A percentile compares a stretch with the other conserved stretches of the same genome.
Conservation (phyloP, 37 sponge, comb jelly and placozoan species). For the Halisarca cf. caerulea region DNA sequence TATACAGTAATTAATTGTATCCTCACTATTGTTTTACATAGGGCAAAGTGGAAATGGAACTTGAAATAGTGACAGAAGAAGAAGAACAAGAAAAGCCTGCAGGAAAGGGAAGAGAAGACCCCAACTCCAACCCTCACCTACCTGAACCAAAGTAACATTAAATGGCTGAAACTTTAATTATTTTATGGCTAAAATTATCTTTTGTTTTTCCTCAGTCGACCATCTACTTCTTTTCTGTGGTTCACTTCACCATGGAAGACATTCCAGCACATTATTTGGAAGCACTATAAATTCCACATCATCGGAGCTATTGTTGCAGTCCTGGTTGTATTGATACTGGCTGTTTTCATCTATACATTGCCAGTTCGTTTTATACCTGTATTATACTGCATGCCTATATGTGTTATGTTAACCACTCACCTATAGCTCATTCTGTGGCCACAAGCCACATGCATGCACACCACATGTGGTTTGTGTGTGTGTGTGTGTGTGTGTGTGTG, state of each 20-base stretch:
- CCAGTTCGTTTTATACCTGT: conserved; percentile 44
- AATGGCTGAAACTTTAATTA: neutral
- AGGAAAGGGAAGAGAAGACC: conserved; percentile 86
- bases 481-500: too few relatives aligned
- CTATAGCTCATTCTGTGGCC: too few relatives aligned
- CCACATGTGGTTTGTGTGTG: too few relatives aligned
- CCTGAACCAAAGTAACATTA: conserved; percentile 80
- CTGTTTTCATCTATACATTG: conserved; percentile 85
- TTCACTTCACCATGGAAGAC: conserved; percentile 96
- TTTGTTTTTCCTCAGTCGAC: conserved; percentile 68
- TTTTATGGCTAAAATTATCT: neutral
- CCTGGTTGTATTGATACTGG: conserved; percentile 71
- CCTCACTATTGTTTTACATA: conserved; percentile 8
- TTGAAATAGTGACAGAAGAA: conserved; percentile 91
- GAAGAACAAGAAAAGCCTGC: conserved; percentile 86
- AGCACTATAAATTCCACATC: conserved; percentile 91
- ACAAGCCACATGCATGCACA: too few relatives aligned
- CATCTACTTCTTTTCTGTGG: conserved; percentile 99
- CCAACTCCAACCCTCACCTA: conserved; percentile 91
- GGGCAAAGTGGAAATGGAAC: conserved; percentile 95
- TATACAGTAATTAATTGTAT: neutral
- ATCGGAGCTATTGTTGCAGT: conserved; percentile 69
- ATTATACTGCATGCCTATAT: too few relatives aligned
- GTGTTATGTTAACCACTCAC: too few relatives aligned
- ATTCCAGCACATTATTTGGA: conserved; percentile 94